Base-by-base conservation (phyloP, 2,888 invertebrate species). In the Tholera decimalis region DNA sequence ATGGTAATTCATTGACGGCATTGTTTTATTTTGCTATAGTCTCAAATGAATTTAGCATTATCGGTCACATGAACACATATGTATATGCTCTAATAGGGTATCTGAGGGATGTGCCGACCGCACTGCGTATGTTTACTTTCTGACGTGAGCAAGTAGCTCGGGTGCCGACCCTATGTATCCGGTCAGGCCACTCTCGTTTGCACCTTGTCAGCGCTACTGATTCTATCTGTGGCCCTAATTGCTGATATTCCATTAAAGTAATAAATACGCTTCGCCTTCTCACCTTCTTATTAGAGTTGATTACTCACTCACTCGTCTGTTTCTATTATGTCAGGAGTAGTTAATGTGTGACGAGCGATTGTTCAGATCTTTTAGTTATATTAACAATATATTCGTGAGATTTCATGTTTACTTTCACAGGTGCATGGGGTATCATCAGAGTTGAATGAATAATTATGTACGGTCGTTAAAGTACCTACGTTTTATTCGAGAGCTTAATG, bases 121-220 rank as follows among this genome's bases (percentile, higher is more conserved):
- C 66, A 85, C 80, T 87, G 75, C 66, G 54, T 79, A 75, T 67
- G 71, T 41, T 68, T 66, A 65, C 53, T 60, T 77, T 83, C 82
- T 83, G 81, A 74, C 61, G 58, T 82, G 79, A 77, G 60, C 51
- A 70, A 63, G 74, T 84, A 83, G 86, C 80, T 80, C 51, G 77
- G 63, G 43, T 74, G 80, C 79, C 76, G 82, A 79, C 85, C 88
- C 88, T 87, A 88, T 88, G 89, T 89, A 91, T 94, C 94, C 94
- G 93, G 94, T 90, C 82, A 80, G 84, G 85, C 87, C 90, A 93
- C 92, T 93, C 94, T 93, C 93, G 94, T 94, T 95, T 95, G 93
- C 95, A 95, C 93, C 94, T 94, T 95, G 95, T 94, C 95, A 94
- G 94, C 93, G 91, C 92, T 90, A 89, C 92, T 87, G 95, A 95